These are phyloP conservation scores for Smutsia gigantea DNA, from an alignment of 2,797 vertebrate genomes.

Conservation along the genomic window DNA sequence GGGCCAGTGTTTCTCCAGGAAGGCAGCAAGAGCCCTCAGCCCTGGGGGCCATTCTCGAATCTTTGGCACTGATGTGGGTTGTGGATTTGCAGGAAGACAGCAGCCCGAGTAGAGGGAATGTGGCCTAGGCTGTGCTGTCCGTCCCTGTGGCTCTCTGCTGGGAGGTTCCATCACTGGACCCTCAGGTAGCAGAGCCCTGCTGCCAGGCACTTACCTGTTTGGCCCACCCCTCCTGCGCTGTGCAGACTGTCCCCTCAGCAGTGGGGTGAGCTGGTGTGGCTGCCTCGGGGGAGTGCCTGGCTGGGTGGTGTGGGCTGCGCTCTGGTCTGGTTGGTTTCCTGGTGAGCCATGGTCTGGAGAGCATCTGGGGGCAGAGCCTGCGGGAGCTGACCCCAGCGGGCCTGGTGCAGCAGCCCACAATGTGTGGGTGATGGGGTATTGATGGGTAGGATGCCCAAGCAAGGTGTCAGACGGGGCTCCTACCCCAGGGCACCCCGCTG, in stretches of 20 bases:
- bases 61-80: not conserved
- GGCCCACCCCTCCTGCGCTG: accelerated
- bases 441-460: too few species aligned
- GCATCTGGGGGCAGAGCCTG: not conserved
- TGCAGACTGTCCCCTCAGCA: not conserved
- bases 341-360: not conserved
- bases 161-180: not conserved
- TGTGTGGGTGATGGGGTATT: accelerated
- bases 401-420: not conserved
- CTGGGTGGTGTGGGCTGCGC: too few species aligned
- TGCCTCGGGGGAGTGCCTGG: not conserved
- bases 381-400: not conserved
- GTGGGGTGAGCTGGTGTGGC: not conserved
- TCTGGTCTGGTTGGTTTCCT: not conserved
- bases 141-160: not conserved
- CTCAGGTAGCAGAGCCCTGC: not conserved
- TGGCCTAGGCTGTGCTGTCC: not conserved
- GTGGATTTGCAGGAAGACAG: not conserved
- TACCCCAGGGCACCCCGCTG: accelerated
- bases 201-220: not conserved
- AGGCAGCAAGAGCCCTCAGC: not conserved
- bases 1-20: not conserved
- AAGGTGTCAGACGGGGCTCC: not conserved
- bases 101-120: not conserved
- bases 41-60: not conserved